phyloP scores from a whole-genome alignment of 2,888 invertebrate genomes.

The Diloba caeruleocephala region DNA sequence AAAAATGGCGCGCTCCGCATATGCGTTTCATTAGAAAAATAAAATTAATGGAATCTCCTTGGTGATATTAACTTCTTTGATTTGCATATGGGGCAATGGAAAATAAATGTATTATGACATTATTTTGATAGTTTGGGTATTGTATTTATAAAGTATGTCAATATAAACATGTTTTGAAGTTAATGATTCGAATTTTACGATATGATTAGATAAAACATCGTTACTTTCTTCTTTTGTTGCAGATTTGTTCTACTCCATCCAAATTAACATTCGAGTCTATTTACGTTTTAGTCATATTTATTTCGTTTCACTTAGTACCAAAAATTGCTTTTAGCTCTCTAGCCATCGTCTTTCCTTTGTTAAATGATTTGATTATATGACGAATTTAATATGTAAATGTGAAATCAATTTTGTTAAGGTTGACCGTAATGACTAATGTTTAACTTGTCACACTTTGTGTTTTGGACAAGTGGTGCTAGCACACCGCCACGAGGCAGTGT shows the following conservation, averaged over 20 bases:
- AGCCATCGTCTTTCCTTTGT: constrained; percentile 64
- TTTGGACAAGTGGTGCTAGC: constrained; percentile 33
- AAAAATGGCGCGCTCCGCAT: too few relatives aligned
- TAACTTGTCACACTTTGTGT: constrained; percentile 47
- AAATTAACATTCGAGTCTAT: constrained; percentile 60
- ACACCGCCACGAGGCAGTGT: constrained; percentile 18
- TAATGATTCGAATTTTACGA: too few relatives aligned
- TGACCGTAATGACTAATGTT: constrained; percentile 49
- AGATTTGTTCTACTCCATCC: constrained; percentile 63
- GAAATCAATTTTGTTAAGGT: constrained; percentile 67
- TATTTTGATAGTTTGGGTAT: too few relatives aligned
- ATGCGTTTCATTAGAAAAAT: too few relatives aligned
- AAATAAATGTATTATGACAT: too few relatives aligned
- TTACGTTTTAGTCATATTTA: constrained; percentile 66
- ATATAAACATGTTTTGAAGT: too few relatives aligned
- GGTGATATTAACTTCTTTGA: too few relatives aligned
- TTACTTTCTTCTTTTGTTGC: constrained; percentile 53
- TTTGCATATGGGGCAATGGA: too few relatives aligned
- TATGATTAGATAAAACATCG: too few relatives aligned
- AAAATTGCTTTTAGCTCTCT: constrained; percentile 78
- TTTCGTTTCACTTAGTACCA: constrained; percentile 59
- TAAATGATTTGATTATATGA: constrained; percentile 62
- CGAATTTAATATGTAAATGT: constrained; percentile 52
- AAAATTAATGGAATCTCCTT: too few relatives aligned
- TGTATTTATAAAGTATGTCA: too few relatives aligned